Base-by-base conservation (phyloP, 1,140 invertebrate genomes). In the Sarcophaga peregrina region DNA sequence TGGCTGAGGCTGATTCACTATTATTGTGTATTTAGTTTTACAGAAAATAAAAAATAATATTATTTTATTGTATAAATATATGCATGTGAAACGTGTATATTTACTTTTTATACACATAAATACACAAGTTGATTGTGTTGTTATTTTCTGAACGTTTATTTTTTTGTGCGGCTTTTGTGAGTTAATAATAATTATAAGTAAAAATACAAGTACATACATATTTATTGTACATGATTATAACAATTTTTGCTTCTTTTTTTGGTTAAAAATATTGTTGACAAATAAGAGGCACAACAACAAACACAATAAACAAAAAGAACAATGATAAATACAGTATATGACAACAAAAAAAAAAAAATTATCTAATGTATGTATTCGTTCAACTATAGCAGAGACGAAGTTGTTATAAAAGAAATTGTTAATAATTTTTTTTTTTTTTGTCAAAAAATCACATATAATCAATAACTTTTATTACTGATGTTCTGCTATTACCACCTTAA, bases 41-140 rank as follows among this genome's bases (percentile, higher is more conserved):
- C 62, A 68, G n/a, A 25, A n/a, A 68, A 68, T 68, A 68, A 68
- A 68, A 68, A 68, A 68, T 20, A 68, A 68, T 68, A 68, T 68
- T 68, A n/a, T 62, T 62, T 15, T 68, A 68, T 68, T 20, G 9
- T 68, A 68, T 68, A 68, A 68, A 25, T 68, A 68, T 20, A 62
- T 62, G 17, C 20, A 68, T 68, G n/a, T 68, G 25, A 37, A 37
- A 68, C 8, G n/a, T 17, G 20, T 68, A n/a, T 68, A 20, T 68
- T 68, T 68, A 25, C 54, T 68, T 68, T 37, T 37, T 68, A 20
- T 68, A 20, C 20, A 68, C 10, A 68, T 37, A 2, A 25, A 20
- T 68, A 20, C 20, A 68, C 10, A 68, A 68, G 62, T 68, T 15
- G 6, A 20, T 17, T 20, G 62, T 68, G 25, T 37, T 37, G 25